Conservation (phyloP, 2,113 vertebrate species). For the Ptyas mucosa region DNA sequence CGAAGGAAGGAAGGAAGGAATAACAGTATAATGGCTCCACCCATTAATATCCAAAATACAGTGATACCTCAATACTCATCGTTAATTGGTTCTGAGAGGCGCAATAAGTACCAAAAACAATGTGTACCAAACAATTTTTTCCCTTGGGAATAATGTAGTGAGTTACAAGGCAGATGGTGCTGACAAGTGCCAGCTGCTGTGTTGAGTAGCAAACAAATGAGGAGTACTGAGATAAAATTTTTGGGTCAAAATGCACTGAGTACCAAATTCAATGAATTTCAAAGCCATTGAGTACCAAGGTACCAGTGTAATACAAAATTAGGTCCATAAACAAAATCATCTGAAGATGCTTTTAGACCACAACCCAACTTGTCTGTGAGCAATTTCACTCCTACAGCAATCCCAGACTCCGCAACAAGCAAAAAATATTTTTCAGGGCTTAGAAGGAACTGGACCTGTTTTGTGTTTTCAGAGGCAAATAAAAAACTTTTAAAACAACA, state of each 20-base stretch:
- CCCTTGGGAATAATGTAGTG: neutral
- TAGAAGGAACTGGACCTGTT: too few species aligned
- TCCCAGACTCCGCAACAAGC: neutral
- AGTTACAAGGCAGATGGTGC: neutral
- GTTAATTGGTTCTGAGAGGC: neutral
- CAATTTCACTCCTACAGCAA: neutral
- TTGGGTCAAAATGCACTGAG: too few species aligned
- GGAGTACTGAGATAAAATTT: neutral
- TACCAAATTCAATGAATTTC: too few species aligned
- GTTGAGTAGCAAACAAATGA: neutral
- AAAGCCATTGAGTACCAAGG: too few species aligned
- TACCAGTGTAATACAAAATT: neutral
- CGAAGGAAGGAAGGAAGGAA: neutral
- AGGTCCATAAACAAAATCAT: neutral
- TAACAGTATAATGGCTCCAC: neutral
- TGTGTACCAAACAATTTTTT: neutral
- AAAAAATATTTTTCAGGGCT: neutral
- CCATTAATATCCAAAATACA: neutral
- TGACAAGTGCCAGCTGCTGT: too few species aligned
- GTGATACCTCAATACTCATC: neutral
- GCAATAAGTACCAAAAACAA: neutral
- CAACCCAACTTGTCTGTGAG: neutral
- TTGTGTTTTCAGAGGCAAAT: neutral
- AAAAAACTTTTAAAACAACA: neutral
- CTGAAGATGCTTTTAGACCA: neutral